A percentile compares a stretch with the other conserved stretches of the same genome.
These are phyloP conservation scores for Gymnosoma rotundatum DNA, from an alignment of 2,888 invertebrate genomes.

Conservation along the genomic window DNA sequence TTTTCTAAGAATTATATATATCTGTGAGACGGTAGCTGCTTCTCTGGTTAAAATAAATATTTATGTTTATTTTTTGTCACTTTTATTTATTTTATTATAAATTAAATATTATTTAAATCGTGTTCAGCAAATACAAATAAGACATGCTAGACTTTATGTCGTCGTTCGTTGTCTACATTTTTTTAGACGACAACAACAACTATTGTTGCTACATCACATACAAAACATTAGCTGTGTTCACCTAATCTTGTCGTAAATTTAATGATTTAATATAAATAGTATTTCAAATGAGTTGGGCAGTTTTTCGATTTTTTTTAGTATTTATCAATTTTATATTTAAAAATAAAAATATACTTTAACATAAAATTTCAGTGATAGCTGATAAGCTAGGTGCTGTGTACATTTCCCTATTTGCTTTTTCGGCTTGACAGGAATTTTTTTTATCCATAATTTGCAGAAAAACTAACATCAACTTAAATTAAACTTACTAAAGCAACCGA, in stretches of 20 bases:
- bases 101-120: constrained; percentile 62
- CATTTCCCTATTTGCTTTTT: too few species aligned
- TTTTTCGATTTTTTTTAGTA: too few species aligned
- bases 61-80: constrained; percentile 33
- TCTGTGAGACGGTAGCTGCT: constrained; percentile 21
- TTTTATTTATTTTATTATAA: constrained; percentile 23
- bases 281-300: too few species aligned
- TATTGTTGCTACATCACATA: constrained; percentile 34
- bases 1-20: constrained; percentile 16
- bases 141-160: constrained; percentile 69
- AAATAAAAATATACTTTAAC: too few species aligned
- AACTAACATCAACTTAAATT: too few species aligned
- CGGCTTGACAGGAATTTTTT: too few species aligned
- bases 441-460: too few species aligned
- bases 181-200: constrained; percentile 57
- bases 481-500: too few species aligned
- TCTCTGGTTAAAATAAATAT: constrained; percentile 30
- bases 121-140: constrained; percentile 55
- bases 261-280: too few species aligned
- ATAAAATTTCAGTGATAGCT: too few species aligned
- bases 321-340: too few species aligned
- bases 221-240: constrained; percentile 34
- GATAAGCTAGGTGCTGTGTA: too few species aligned
- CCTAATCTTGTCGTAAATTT: not conserved
- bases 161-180: constrained; percentile 48